These are phyloP conservation scores for Hydrotaea cyrtoneurina DNA, from an alignment of 2,888 invertebrate species.

Conservation along the genomic window DNA sequence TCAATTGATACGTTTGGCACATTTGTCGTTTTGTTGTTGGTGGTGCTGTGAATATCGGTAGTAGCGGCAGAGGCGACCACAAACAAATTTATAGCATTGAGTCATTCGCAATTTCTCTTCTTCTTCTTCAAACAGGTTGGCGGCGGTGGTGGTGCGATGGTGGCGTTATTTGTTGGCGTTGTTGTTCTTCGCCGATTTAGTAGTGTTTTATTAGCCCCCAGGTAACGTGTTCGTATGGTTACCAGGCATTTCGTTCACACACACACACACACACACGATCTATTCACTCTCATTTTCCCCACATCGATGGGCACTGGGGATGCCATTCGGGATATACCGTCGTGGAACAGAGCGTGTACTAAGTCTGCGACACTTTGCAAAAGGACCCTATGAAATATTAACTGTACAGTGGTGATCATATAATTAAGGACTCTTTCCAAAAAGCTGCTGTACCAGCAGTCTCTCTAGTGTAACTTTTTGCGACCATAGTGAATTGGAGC, in stretches of 20 bases:
- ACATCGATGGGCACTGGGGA: too few relatives aligned
- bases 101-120: slow-evolving; percentile 50
- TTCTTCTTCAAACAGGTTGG: slow-evolving; percentile 56
- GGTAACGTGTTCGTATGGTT: slow-evolving; percentile 4
- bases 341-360: too few relatives aligned
- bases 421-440: too few relatives aligned
- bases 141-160: slow-evolving; percentile 44
- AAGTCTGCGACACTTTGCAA: too few relatives aligned
- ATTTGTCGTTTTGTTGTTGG: slow-evolving; percentile 40
- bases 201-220: neutral
- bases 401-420: too few relatives aligned
- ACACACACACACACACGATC: too few relatives aligned
- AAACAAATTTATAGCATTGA: slow-evolving; percentile 62
- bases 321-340: too few relatives aligned
- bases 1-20: slow-evolving; percentile 52
- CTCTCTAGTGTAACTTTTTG: too few relatives aligned
- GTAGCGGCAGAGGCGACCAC: slow-evolving; percentile 51
- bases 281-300: too few relatives aligned
- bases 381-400: too few relatives aligned
- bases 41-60: slow-evolving; percentile 34
- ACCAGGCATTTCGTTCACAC: neutral
- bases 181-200: neutral
- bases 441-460: too few relatives aligned
- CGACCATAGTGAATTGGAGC: too few relatives aligned
- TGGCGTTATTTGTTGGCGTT: neutral